Conservation (phyloP, 2,888 invertebrate genomes). For the Sesia apiformis region DNA sequence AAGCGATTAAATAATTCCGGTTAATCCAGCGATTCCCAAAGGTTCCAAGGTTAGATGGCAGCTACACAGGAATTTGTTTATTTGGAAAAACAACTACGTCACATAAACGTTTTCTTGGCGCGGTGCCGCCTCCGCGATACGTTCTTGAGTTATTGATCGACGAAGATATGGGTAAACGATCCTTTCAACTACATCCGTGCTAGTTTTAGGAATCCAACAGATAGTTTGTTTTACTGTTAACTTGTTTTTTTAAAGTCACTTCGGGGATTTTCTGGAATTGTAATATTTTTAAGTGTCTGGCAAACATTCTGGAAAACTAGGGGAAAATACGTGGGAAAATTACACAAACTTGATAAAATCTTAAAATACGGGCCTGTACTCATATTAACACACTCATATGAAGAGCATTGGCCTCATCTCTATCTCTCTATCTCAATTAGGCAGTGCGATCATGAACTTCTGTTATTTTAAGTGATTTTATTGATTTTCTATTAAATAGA, state of each 20-base stretch:
- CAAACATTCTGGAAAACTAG: background rate
- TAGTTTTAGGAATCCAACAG: constrained; percentile 26
- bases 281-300: background rate
- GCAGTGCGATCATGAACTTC: too few species aligned
- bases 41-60: background rate
- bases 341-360: too few species aligned
- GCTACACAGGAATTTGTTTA: background rate
- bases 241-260: constrained; percentile 2
- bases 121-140: constrained; percentile 19
- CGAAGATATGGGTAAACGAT: constrained; percentile 25
- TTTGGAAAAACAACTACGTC: constrained; percentile 4
- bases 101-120: constrained; percentile 25
- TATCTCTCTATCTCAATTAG: too few species aligned
- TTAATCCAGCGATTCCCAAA: background rate
- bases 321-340: background rate
- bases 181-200: constrained; percentile 17
- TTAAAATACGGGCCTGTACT: too few species aligned
- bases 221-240: constrained; percentile 21
- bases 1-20: background rate
- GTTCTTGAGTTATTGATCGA: constrained; percentile 14
- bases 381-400: too few species aligned
- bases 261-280: background rate
- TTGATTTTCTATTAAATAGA: too few species aligned
- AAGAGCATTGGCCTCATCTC: too few species aligned
- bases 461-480: too few species aligned